Evolutionary conservation across 2,888 invertebrate species (phyloP), one percentile per base, ranked within the genome.

Genomic region (Melitaea athalia): DNA sequence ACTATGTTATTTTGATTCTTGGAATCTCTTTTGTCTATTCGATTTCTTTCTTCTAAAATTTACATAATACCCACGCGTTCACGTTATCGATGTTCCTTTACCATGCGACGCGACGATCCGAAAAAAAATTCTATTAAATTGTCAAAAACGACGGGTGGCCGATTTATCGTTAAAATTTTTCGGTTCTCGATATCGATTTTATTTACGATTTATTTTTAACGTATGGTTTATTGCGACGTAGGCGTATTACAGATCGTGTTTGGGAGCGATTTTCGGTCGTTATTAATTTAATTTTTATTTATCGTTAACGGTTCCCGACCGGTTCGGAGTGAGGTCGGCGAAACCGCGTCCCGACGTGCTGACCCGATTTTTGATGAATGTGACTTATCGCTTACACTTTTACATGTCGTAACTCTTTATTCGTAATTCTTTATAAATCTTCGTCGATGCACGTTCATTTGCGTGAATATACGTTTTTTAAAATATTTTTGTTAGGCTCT

Each of bases 221-320:
- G 63, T 64, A 67, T 67, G 67, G 64, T 81, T 80, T 82, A 85
- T 80, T 74, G 66, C 67, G 64, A 70, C 71, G 82, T 84, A 79
- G 84, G 82, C 73, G 78, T 73, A 77, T 77, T 78, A 75, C 76
- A 70, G 76, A 60, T 61, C 53, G 53, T 24, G 55, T 67, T 74
- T 68, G 71, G 74, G 71, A 76, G 74, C 72, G 74, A 75, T 81
- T 80, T 81, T 81, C 80, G 75, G 76, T 77, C 75, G 76, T 75
- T 72, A 76, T 76, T 78, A 78, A 72, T 68, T 70, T 68, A 10
- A 57, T 61, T 60, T 59, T 70, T 64, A 72, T 72, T 75, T 72
- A 72, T 70, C 68, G 59, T 72, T 72, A 71, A 72, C 72, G 71
- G 75, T 70, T 59, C 61, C 71, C 55, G 67, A 74, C 72, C 72